Evolutionary conservation across 2,888 invertebrate species (phyloP).

Genomic region (Spodoptera exigua): DNA sequence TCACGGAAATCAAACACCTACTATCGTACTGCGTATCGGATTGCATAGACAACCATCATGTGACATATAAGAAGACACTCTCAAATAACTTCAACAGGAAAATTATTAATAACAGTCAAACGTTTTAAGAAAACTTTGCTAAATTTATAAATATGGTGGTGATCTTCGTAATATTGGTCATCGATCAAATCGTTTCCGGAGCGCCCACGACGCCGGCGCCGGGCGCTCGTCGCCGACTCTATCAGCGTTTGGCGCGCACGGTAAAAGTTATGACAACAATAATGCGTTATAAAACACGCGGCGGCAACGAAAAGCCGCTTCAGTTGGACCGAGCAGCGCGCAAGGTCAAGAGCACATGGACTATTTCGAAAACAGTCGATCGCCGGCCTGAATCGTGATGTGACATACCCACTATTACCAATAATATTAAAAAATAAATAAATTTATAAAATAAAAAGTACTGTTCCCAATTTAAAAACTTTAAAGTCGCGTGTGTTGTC

Average conservation of each 20-base stretch:
- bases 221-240: constrained; percentile 31
- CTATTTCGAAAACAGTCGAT: constrained; percentile 82
- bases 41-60: not conserved
- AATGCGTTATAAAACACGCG: constrained; percentile 85
- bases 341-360: constrained; percentile 86
- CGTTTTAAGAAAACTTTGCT: constrained; percentile 1
- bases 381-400: constrained; percentile 73
- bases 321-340: constrained; percentile 80
- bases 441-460: constrained; percentile 26
- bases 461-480: constrained; percentile 57
- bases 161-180: constrained; percentile 28
- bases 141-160: constrained; percentile 24
- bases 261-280: constrained; percentile 87
- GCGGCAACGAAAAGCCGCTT: constrained; percentile 81
- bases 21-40: not conserved
- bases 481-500: constrained; percentile 49
- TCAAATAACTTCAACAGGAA: constrained; percentile 2
- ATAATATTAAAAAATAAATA: constrained; percentile 55
- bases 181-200: constrained; percentile 34
- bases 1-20: constrained; percentile 8
- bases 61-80: constrained; percentile 1
- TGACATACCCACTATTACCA: constrained; percentile 69
- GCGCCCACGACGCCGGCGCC: constrained; percentile 28
- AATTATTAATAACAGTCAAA: constrained; percentile 18
- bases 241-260: constrained; percentile 60